Conservation (phyloP, 2,113 vertebrate species). For the Corythornis madagascariensis region DNA sequence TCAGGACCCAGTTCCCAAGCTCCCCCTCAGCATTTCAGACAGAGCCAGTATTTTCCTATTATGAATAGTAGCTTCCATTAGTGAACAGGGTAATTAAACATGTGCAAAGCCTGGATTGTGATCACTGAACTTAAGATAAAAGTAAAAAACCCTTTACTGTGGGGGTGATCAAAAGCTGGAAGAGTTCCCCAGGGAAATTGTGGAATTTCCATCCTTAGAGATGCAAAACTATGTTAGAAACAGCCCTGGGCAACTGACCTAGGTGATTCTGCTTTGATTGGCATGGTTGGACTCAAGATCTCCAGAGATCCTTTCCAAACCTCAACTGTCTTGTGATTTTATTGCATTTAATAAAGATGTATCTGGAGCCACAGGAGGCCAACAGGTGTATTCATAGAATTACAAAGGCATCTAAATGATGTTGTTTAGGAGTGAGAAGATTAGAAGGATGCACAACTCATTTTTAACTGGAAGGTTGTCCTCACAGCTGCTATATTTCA, state of each 20-base stretch:
- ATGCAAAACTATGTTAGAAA: background rate
- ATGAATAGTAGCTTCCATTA: background rate
- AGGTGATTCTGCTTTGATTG: background rate
- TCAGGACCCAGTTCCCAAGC: background rate
- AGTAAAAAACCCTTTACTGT: background rate
- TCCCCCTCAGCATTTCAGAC: background rate
- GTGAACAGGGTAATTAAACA: background rate
- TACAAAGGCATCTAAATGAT: background rate
- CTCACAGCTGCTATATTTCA: background rate
- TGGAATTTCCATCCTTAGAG: background rate
- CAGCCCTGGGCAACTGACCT: background rate
- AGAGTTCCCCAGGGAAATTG: background rate
- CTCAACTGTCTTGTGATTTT: background rate
- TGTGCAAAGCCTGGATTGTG: rapidly evolving
- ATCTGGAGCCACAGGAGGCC: background rate
- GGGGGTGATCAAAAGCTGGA: background rate
- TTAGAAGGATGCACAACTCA: background rate
- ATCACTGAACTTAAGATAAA: background rate
- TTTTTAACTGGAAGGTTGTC: background rate
- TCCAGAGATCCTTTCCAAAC: background rate
- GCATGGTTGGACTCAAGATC: background rate
- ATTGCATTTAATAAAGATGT: background rate
- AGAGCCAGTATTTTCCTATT: background rate
- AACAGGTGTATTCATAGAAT: background rate
- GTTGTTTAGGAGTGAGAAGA: background rate